Base-by-base conservation (phyloP, 2,797 vertebrate species). In the Onychomys torridus region DNA sequence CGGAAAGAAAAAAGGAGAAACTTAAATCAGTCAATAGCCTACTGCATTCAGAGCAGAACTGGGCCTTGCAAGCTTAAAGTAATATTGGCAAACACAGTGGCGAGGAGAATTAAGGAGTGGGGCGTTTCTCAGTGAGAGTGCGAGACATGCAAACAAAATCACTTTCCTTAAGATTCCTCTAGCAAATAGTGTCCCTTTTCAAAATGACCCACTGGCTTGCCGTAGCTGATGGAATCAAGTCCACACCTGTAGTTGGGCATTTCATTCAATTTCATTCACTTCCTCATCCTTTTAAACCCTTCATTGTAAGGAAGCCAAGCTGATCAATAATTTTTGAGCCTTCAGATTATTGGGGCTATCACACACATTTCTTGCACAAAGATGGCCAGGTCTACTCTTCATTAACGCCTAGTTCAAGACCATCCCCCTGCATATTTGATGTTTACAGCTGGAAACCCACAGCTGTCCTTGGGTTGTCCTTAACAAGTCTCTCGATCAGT, bases 51-150 rank as follows among this genome's bases (percentile, higher is more conserved):
- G 89, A 89, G 83, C 23, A 89, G 91, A 97, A 91, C 7, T 88
- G 59, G n/a, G 34, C 59, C 83, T 91, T 96, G 92, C 55, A 90
- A 93, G 89, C 94, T 90, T 93, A 40, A 76, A 83, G 69, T 82
- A 92, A 14, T 87, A 65, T 75, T 52, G 82, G 89, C 92, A 84
- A 93, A 94, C 96, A 87, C 21, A 82, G 43, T 9, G 32, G 61
- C 34, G 79, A 46, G 69, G 43, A 94, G 94, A 94, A 85, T 89
- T 89, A 96, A 95, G 43, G 71, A 95, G 34, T n/a, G 52, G 65
- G 92, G 12, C 59, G 87, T 90, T 95, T 95, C 89, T 94, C 79
- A 84, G 73, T 65, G 94, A 90, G 78, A 96, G 90, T 46, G 32
- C 23, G 65, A 34, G 21, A 75, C 73, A 46, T 7, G 40, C 96